Evolutionary conservation across 2,888 invertebrate species (phyloP).

Genomic region (Melolontha melolontha): DNA sequence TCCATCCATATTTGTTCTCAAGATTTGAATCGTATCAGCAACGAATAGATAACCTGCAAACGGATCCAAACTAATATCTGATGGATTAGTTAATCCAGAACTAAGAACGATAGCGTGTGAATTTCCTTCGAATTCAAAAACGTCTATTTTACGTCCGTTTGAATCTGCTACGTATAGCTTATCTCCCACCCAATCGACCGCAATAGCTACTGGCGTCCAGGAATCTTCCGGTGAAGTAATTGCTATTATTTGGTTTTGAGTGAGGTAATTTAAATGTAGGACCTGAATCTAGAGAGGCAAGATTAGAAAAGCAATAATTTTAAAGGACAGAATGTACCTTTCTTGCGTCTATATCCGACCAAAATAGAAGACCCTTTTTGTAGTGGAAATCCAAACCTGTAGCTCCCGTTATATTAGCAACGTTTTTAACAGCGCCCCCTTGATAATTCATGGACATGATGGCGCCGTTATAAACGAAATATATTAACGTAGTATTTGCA

Average conservation of each 20-base stretch:
- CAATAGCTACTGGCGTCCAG: conserved; percentile 91
- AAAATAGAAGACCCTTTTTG: conserved; percentile 81
- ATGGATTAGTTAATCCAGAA: conserved; percentile 90
- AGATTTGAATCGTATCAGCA: conserved; percentile 84
- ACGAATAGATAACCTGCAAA: conserved; percentile 89
- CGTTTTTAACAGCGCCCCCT: conserved; percentile 72
- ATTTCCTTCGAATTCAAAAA: conserved; percentile 88
- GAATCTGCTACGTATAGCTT: conserved; percentile 96
- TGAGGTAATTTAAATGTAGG: conserved; percentile 67
- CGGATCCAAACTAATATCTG: conserved; percentile 94
- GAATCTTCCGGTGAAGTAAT: conserved; percentile 85
- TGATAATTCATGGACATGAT: conserved; percentile 78
- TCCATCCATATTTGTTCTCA: conserved; percentile 96
- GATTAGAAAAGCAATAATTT: background rate
- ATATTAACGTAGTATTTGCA: conserved; percentile 71
- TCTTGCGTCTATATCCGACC: conserved; percentile 90
- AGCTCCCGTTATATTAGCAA: conserved; percentile 87
- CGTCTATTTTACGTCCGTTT: conserved; percentile 92
- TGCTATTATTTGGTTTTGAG: conserved; percentile 68
- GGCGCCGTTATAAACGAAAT: conserved; percentile 79
- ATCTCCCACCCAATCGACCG: conserved; percentile 97
- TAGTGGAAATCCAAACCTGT: conserved; percentile 90
- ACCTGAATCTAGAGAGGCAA: conserved; percentile 69
- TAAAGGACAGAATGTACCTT: conserved; percentile 69
- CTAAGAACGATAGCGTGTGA: conserved; percentile 93